Base-by-base conservation (phyloP, 2,888 invertebrate genomes). In the Melinaea marsaeus region DNA sequence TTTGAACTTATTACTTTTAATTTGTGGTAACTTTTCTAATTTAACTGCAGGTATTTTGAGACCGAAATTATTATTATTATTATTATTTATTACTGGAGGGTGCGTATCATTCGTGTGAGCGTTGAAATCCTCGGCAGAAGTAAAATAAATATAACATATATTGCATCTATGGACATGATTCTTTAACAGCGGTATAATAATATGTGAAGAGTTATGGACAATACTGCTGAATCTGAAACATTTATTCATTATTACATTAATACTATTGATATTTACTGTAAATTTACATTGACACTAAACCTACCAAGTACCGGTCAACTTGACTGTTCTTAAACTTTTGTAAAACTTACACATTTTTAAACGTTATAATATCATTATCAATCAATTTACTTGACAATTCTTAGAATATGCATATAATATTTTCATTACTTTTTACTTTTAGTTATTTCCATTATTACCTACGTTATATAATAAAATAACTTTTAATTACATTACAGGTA, bases 111-210 rank as follows among this genome's bases (percentile, higher is more conserved):
- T 9, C 2, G 42, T 45, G 33, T 72, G 71, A 13, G n/a, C 6
- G 5, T 60, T 13, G 2, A 69, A 56, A 6, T 65, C 64, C 0
- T 64, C 57, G 33, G 54, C 13, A 33, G 69, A 61, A 42, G 37
- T 33, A 37, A 63, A 68, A 34, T 60, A 57, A 3, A 13, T 32
- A 1, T 57, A 56, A 48, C 71, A 72, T 7, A 54, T 13, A 0
- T 60, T 37, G 13, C 71, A 72, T 45, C 51, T 37, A 0, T 62
- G n/a, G 13, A 63, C 13, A 3, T 61, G 62, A 57, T 65, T 67
- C 34, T 62, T 68, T 4, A 70, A 46, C 2, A 71, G 57, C 34
- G 71, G 71, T 64, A 72, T 72, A n/a, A 72, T 67, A 9, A 72
- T 70, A 33, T 72, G 71, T 58, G 68, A 61, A 59, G 69, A 57